These are phyloP conservation scores for Nesoenas mayeri DNA, from an alignment of 2,113 vertebrate species.

Conservation along the genomic window DNA sequence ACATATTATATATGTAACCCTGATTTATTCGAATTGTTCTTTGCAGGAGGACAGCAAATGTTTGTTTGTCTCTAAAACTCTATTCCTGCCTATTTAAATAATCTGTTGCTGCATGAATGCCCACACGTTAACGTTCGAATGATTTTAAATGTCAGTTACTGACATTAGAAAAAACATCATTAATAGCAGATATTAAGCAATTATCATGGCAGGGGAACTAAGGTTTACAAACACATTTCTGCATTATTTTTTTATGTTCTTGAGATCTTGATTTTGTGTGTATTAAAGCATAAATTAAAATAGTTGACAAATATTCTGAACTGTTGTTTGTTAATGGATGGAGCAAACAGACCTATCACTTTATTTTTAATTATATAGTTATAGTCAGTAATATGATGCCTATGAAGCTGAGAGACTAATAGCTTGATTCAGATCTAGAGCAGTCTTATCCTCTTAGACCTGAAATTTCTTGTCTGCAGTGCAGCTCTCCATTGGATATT, in stretches of 20 bases:
- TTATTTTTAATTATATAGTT: background rate
- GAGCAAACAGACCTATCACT: background rate
- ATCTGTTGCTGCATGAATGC: constrained; percentile 56
- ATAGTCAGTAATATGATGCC: background rate
- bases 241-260: constrained; percentile 51
- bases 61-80: constrained; percentile 38
- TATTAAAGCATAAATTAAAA: constrained; percentile 20
- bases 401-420: background rate
- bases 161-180: constrained; percentile 65
- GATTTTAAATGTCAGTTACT: constrained; percentile 68
- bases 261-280: background rate
- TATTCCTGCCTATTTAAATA: constrained; percentile 50
- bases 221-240: constrained; percentile 61
- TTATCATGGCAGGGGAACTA: constrained; percentile 66
- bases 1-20: background rate
- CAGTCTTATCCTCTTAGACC: background rate
- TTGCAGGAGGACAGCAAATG: background rate
- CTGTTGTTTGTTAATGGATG: constrained; percentile 3
- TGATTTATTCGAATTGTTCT: background rate
- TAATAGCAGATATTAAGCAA: constrained; percentile 74
- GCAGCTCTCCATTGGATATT: background rate
- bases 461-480: background rate
- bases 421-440: background rate
- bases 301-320: constrained; percentile 33
- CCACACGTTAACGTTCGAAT: constrained; percentile 57